A percentile compares a stretch with the other conserved stretches of the same genome.
phyloP scores from a whole-genome alignment of 2,888 invertebrate genomes.

The Plagodis pulveraria region DNA sequence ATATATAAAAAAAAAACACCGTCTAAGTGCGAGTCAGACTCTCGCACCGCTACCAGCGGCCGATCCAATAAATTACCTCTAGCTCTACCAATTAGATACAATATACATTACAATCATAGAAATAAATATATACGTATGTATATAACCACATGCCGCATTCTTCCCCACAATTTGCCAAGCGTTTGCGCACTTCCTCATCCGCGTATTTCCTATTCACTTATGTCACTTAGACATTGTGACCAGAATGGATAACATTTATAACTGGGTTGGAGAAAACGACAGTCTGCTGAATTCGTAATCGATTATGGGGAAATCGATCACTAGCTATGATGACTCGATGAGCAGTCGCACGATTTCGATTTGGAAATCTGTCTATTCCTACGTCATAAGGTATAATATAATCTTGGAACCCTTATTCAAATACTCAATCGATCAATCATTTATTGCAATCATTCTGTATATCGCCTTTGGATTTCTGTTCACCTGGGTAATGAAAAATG shows the following conservation, averaged over 20 bases:
- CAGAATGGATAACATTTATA: slow-evolving; percentile 7
- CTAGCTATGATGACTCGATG: slow-evolving; percentile 6
- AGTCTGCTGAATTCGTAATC: slow-evolving; percentile 11
- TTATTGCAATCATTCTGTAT: no score
- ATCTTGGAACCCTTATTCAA: not conserved
- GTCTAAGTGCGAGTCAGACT: no score
- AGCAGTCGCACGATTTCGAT: slow-evolving; percentile 5
- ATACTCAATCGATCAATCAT: no score
- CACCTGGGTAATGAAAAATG: no score
- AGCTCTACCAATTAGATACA: no score
- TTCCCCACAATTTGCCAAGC: not conserved
- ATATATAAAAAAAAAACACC: no score
- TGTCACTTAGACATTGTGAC: slow-evolving; percentile 24
- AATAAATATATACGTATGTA: not conserved
- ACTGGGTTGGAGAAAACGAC: slow-evolving; percentile 18
- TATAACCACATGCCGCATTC: not conserved
- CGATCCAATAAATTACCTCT: no score
- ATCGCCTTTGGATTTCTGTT: no score
- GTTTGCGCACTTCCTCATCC: slow-evolving; percentile 23
- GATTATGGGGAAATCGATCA: slow-evolving; percentile 17
- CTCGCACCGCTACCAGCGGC: no score
- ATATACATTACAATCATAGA: no score
- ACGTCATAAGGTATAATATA: not conserved
- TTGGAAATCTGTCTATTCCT: slow-evolving; percentile 6
- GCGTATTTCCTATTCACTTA: slow-evolving; percentile 20